Evolutionary conservation across 92 coral and sea anemone genomes (phyloP).

Genomic region (Zoanthus sociatus): DNA sequence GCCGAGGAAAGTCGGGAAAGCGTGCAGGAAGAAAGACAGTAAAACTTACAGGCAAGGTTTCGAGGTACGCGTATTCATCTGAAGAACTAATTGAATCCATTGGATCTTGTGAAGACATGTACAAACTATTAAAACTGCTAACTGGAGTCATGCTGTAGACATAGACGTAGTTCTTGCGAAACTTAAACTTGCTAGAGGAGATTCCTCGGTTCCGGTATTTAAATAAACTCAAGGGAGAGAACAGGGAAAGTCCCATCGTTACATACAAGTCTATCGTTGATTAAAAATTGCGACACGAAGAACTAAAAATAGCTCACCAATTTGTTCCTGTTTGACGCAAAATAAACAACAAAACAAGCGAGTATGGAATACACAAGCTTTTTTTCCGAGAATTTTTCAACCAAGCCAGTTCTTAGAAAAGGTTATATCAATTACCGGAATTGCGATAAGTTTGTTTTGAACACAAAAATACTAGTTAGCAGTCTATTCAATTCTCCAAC

Average conservation of each 20-base stretch:
- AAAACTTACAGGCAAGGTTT: slow-evolving; percentile 8
- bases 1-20: background rate
- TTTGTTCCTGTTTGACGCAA: slow-evolving; percentile 14
- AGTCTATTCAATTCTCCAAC: background rate
- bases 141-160: background rate
- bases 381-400: slow-evolving; percentile 13
- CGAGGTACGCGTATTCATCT: background rate
- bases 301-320: slow-evolving; percentile 1
- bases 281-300: background rate
- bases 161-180: background rate
- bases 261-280: background rate
- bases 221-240: background rate
- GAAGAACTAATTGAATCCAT: slow-evolving; percentile 11
- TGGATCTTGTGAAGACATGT: background rate
- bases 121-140: background rate
- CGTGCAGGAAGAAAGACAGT: background rate
- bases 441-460: background rate
- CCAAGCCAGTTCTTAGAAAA: background rate
- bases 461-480: background rate
- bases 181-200: background rate
- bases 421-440: slow-evolving; percentile 16
- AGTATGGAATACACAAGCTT: background rate
- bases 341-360: background rate
- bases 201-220: slow-evolving; percentile 22
- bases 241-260: background rate